phyloP scores from a whole-genome alignment of 2,113 vertebrate genomes.

The Centropus bengalensis region DNA sequence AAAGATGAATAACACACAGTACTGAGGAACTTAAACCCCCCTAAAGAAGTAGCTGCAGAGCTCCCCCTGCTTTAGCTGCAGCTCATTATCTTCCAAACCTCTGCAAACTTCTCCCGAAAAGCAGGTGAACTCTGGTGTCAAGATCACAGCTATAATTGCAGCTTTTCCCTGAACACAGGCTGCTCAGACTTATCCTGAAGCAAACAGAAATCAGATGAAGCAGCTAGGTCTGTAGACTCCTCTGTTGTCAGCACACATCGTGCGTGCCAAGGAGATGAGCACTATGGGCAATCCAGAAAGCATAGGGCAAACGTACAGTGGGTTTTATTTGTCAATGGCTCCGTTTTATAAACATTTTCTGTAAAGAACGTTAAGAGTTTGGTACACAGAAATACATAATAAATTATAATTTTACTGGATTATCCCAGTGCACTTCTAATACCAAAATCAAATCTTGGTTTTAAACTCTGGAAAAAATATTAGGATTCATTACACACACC shows the following conservation, averaged over 20 bases:
- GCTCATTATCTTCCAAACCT: conserved; percentile 69
- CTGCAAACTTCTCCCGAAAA: conserved; percentile 51
- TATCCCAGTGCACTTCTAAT: neutral
- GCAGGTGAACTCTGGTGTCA: conserved; percentile 58
- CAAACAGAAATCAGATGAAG: conserved; percentile 18
- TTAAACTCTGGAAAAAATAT: neutral
- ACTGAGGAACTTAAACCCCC: neutral
- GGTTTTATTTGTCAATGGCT: neutral
- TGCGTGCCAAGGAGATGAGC: neutral
- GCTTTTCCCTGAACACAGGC: conserved; percentile 2
- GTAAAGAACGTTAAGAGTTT: neutral
- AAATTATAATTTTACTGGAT: neutral
- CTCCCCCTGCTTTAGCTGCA: conserved; percentile 58
- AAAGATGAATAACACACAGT: neutral
- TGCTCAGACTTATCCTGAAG: conserved; percentile 14
- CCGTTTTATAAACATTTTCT: neutral
- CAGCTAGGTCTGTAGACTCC: neutral
- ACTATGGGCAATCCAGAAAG: neutral
- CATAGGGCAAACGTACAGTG: neutral
- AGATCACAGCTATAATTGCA: conserved; percentile 56
- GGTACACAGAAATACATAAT: neutral
- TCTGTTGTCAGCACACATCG: neutral
- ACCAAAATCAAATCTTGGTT: neutral
- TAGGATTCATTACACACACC: neutral
- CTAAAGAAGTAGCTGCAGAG: conserved; percentile 49